Percentiles rank a stretch among this genome's conserved stretches.
Evolutionary conservation across 2,113 vertebrate genomes (phyloP).

Genomic region (Phalacrocorax aristotelis): DNA sequence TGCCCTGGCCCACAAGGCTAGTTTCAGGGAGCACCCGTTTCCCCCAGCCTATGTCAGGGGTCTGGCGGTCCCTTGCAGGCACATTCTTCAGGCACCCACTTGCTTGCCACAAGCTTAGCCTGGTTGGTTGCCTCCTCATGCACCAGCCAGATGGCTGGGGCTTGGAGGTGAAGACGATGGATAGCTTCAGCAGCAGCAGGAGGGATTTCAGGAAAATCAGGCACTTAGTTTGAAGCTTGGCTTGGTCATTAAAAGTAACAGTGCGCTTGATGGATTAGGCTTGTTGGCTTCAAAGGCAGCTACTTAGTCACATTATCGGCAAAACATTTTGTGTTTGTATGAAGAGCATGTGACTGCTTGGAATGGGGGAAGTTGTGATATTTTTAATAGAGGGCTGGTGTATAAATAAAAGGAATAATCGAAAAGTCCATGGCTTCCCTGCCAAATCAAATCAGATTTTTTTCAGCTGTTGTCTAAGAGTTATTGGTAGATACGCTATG

Average conservation of each 20-base stretch:
- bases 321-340: neutral
- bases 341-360: neutral
- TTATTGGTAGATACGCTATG: neutral
- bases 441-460: neutral
- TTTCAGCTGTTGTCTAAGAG: neutral
- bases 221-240: neutral
- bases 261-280: neutral
- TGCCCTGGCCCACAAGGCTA: neutral
- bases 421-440: neutral
- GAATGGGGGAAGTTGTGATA: neutral
- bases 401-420: neutral
- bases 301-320: neutral
- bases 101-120: neutral
- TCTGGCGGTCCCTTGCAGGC: neutral
- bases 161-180: rapidly evolving
- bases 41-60: neutral
- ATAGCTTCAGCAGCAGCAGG: neutral
- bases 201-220: neutral
- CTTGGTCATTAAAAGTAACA: neutral
- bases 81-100: neutral
- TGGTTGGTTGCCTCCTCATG: neutral
- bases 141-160: neutral
- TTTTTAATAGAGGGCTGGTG: neutral
- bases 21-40: neutral
- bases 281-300: neutral